These are phyloP conservation scores for Cheilosia variabilis DNA, from an alignment of 2,888 invertebrate species.

Conservation along the genomic window DNA sequence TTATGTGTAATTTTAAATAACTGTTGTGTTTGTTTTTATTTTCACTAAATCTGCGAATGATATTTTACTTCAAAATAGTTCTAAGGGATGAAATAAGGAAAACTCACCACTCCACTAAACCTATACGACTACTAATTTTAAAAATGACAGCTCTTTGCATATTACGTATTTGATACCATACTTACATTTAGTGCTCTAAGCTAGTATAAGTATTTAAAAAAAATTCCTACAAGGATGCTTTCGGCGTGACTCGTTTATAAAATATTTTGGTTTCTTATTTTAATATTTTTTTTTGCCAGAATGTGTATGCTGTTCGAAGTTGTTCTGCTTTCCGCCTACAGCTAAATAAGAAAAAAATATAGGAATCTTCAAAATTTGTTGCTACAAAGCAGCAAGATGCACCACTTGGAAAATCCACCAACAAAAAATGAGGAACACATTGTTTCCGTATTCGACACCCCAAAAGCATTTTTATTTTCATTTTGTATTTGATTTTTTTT, in stretches of 20 bases:
- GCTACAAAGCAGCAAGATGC: conserved; percentile 1
- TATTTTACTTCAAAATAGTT: conserved; percentile 6
- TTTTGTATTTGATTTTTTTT: background rate
- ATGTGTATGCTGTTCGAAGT: conserved; percentile 20
- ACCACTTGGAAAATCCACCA: conserved; percentile 19
- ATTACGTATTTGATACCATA: too few relatives aligned
- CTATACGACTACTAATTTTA: too few relatives aligned
- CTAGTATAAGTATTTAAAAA: too few relatives aligned
- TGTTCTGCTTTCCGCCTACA: background rate
- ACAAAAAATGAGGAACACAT: conserved; percentile 7
- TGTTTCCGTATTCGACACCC: background rate
- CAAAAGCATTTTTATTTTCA: conserved; percentile 1
- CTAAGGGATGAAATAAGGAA: background rate
- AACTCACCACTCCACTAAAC: background rate
- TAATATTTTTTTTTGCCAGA: conserved; percentile 2
- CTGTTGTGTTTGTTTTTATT: background rate
- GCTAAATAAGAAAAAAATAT: conserved; percentile 11
- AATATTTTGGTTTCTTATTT: background rate
- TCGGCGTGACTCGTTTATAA: too few relatives aligned
- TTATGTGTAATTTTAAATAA: background rate
- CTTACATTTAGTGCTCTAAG: too few relatives aligned
- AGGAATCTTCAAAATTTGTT: background rate
- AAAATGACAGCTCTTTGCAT: too few relatives aligned
- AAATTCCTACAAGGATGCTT: too few relatives aligned
- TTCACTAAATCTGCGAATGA: background rate